A percentile compares a stretch with the other conserved stretches of the same genome.
phyloP scores from a whole-genome alignment of 1,140 invertebrate species.

The Cheumatopsyche charites region DNA sequence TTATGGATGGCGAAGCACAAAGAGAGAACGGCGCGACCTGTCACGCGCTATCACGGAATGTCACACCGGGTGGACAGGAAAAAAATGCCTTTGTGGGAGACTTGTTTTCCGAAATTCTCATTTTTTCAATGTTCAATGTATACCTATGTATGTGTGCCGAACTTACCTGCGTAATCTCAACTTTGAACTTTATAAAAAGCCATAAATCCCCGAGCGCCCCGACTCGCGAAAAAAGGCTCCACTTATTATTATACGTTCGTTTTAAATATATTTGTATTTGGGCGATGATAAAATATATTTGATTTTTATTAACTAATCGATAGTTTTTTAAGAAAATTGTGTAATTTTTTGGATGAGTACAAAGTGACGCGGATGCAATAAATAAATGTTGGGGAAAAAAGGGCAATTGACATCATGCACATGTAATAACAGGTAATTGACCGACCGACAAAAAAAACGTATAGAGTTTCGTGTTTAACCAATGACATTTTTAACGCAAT shows the following conservation, averaged over 20 bases:
- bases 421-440: too few species aligned
- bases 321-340: too few species aligned
- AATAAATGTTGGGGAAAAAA: too few species aligned
- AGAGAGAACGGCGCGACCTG: constrained; percentile 31
- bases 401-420: too few species aligned
- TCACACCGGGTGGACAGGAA: constrained; percentile 32
- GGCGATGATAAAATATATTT: not conserved
- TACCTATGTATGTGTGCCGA: not conserved
- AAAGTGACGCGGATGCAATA: too few species aligned
- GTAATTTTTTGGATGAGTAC: too few species aligned
- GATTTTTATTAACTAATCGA: too few species aligned
- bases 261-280: constrained; percentile 7
- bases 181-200: constrained; percentile 46
- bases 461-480: constrained; percentile 4
- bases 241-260: not conserved
- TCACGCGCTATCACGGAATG: constrained; percentile 38
- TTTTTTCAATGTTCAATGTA: not conserved
- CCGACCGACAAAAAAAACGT: too few species aligned
- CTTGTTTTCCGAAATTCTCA: constrained; percentile 29
- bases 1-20: constrained; percentile 17
- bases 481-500: constrained; percentile 24
- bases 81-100: constrained; percentile 34
- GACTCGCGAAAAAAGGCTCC: constrained; percentile 35
- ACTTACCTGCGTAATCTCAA: constrained; percentile 44
- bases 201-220: constrained; percentile 39